These are phyloP conservation scores for Thereva unica DNA, from an alignment of 2,888 invertebrate species.

Conservation along the genomic window DNA sequence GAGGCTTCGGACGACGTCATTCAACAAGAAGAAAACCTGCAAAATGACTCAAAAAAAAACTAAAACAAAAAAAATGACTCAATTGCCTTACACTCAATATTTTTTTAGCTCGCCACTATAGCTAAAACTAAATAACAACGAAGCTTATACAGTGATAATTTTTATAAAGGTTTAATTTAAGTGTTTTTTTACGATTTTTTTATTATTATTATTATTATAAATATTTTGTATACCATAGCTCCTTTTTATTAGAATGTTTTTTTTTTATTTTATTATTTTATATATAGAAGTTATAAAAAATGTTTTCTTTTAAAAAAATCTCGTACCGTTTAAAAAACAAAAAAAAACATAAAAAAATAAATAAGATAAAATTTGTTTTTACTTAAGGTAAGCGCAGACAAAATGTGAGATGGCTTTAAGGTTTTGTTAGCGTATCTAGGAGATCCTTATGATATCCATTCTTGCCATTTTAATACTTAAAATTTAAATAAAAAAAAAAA, in stretches of 20 bases:
- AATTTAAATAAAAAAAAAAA: too few relatives aligned
- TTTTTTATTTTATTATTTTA: not conserved
- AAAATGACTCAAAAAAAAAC: conserved; percentile 2
- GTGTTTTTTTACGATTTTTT: not conserved
- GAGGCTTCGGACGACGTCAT: conserved; percentile 22
- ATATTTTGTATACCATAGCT: not conserved
- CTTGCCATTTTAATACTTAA: too few relatives aligned
- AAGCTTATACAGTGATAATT: conserved; percentile 30
- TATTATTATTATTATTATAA: not conserved
- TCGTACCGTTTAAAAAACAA: too few relatives aligned
- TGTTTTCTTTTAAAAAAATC: too few relatives aligned
- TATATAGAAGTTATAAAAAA: too few relatives aligned
- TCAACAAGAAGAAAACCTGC: not conserved
- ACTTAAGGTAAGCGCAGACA: too few relatives aligned
- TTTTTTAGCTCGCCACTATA: not conserved
- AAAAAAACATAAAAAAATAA: too few relatives aligned
- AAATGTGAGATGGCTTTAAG: too few relatives aligned
- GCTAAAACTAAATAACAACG: conserved; percentile 18
- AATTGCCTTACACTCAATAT: not conserved
- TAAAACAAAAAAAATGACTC: not conserved
- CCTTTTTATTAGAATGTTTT: not conserved
- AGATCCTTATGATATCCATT: too few relatives aligned
- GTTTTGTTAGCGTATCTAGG: too few relatives aligned
- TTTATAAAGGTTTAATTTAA: conserved; percentile 18
- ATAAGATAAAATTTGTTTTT: too few relatives aligned